phyloP scores from a whole-genome alignment of 1,140 invertebrate genomes.

The Atta cephalotes region DNA sequence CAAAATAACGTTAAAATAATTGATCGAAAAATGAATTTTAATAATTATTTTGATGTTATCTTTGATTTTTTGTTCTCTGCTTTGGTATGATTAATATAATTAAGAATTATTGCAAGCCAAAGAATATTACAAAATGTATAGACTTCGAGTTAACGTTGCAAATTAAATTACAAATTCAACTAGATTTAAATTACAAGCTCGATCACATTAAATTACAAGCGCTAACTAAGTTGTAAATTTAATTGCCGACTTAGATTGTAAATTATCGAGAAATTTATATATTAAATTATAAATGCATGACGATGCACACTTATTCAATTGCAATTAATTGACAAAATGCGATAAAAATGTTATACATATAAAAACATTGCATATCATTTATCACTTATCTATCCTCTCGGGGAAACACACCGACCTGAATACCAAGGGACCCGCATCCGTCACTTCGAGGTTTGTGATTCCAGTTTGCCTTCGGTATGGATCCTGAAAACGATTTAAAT shows the following conservation, averaged over 20 bases:
- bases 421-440: constrained; percentile 93
- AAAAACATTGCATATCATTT: not conserved
- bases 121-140: not conserved
- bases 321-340: not conserved
- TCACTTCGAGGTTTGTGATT: constrained; percentile 91
- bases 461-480: constrained; percentile 89
- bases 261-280: not conserved
- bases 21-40: too few species aligned
- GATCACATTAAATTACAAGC: constrained; percentile 13
- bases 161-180: not conserved
- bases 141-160: not conserved
- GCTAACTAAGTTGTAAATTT: not conserved
- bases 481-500: constrained; percentile 85
- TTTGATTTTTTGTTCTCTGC: too few species aligned
- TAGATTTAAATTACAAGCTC: constrained; percentile 11
- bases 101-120: not conserved
- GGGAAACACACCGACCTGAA: constrained; percentile 75
- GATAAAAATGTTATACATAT: not conserved
- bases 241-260: not conserved
- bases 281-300: not conserved
- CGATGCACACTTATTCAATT: not conserved
- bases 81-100: not conserved
- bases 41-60: too few species aligned
- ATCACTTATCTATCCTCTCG: not conserved
- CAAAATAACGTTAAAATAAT: too few species aligned